phyloP scores from a whole-genome alignment of 2,797 vertebrate genomes.

The Anableps anableps region DNA sequence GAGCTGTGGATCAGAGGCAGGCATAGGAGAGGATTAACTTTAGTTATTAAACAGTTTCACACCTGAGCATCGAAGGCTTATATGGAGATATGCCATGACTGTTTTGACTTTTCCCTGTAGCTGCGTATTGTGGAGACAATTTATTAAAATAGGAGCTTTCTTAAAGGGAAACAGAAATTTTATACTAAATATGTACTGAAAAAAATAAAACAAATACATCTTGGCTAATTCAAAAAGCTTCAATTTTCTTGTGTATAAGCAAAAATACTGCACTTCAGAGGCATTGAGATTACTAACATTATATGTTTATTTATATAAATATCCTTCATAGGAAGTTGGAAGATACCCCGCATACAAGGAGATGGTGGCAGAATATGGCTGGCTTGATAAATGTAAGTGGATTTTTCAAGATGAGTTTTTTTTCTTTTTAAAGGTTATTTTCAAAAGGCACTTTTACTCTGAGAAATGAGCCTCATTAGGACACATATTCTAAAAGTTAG shows the following conservation, averaged over 20 bases:
- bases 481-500: not conserved
- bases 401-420: not conserved
- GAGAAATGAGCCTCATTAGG: not conserved
- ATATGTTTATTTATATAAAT: constrained; percentile 2
- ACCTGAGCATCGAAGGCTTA: constrained; percentile 6
- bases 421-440: not conserved
- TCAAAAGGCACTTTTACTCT: not conserved
- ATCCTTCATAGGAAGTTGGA: constrained; percentile 87
- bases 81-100: constrained; percentile 5
- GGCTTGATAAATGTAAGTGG: constrained; percentile 91
- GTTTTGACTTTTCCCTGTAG: constrained; percentile 24
- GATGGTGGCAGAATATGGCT: constrained; percentile 98
- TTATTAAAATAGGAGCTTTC: constrained; percentile 7
- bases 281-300: not conserved
- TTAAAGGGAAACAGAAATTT: not conserved
- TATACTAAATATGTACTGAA: not conserved
- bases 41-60: constrained; percentile 22
- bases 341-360: constrained; percentile 98
- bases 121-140: constrained; percentile 19
- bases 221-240: not conserved
- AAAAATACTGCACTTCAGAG: not conserved
- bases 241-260: not conserved
- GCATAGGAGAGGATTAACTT: constrained; percentile 19
- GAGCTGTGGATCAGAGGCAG: constrained; percentile 35
- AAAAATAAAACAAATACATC: not conserved